Evolutionary conservation across 1,140 invertebrate species (phyloP).

Genomic region (Antheraea pernyi): DNA sequence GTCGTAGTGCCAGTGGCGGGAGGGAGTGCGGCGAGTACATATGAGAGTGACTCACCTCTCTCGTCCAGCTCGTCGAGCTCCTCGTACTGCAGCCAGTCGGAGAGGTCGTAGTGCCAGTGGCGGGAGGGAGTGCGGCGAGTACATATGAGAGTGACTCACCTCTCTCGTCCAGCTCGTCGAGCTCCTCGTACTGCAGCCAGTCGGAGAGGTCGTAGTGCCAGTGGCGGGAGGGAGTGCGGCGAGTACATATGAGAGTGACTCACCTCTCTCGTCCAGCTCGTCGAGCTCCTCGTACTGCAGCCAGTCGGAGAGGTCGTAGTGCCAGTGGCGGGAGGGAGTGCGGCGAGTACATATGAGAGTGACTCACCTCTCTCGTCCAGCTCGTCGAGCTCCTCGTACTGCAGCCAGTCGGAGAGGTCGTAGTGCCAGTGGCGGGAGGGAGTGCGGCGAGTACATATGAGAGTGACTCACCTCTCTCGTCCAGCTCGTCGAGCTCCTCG

Average conservation of each 20-base stretch:
- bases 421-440: conserved; percentile 94
- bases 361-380: conserved; percentile 90
- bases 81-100: conserved; percentile 96
- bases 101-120: conserved; percentile 60
- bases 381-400: conserved; percentile 94
- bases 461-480: too few species aligned
- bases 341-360: neutral
- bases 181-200: conserved; percentile 83
- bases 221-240: conserved; percentile 89
- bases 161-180: conserved; percentile 95
- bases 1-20: conserved; percentile 93
- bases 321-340: too few species aligned
- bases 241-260: conserved; percentile 31
- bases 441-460: too few species aligned
- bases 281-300: conserved; percentile 96
- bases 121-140: too few species aligned
- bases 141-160: conserved; percentile 75
- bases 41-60: too few species aligned
- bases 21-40: conserved; percentile 90
- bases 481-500: conserved; percentile 95
- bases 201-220: conserved; percentile 89
- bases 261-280: conserved; percentile 94
- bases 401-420: too few species aligned
- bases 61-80: conserved; percentile 96
- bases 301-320: conserved; percentile 88